These are phyloP conservation scores for Vanessa tameamea DNA, from an alignment of 1,140 invertebrate species.

Conservation along the genomic window DNA sequence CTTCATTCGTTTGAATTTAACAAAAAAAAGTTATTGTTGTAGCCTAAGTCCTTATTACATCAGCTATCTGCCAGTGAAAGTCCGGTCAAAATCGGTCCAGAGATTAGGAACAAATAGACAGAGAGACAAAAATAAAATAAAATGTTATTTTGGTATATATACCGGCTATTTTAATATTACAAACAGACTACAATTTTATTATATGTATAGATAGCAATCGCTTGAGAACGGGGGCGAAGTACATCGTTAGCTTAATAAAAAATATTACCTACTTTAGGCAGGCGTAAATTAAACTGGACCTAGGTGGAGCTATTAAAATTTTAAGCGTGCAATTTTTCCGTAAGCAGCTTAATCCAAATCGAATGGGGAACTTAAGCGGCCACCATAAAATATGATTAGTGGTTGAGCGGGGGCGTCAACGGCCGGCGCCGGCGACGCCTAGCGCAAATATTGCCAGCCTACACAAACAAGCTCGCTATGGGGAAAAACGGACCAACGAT, in stretches of 20 bases:
- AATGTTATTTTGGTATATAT: too few relatives aligned
- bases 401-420: slow-evolving; percentile 55
- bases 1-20: too few relatives aligned
- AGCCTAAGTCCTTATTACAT: too few relatives aligned
- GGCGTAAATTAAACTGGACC: slow-evolving; percentile 30
- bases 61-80: too few relatives aligned
- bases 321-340: slow-evolving; percentile 46
- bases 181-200: too few relatives aligned
- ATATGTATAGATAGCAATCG: background rate
- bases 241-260: slow-evolving; percentile 12
- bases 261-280: slow-evolving; percentile 14
- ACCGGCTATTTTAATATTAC: too few relatives aligned
- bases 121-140: too few relatives aligned
- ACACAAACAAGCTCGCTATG: slow-evolving; percentile 49
- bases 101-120: too few relatives aligned
- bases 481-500: slow-evolving; percentile 47
- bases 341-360: slow-evolving; percentile 69
- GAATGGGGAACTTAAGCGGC: slow-evolving; percentile 65
- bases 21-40: too few relatives aligned
- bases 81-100: too few relatives aligned
- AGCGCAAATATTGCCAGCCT: slow-evolving; percentile 59
- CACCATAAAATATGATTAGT: slow-evolving; percentile 77
- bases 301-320: slow-evolving; percentile 41
- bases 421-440: slow-evolving; percentile 53
- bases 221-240: background rate